phyloP scores from a whole-genome alignment of 2,797 vertebrate genomes.

The Xenopus petersii region DNA sequence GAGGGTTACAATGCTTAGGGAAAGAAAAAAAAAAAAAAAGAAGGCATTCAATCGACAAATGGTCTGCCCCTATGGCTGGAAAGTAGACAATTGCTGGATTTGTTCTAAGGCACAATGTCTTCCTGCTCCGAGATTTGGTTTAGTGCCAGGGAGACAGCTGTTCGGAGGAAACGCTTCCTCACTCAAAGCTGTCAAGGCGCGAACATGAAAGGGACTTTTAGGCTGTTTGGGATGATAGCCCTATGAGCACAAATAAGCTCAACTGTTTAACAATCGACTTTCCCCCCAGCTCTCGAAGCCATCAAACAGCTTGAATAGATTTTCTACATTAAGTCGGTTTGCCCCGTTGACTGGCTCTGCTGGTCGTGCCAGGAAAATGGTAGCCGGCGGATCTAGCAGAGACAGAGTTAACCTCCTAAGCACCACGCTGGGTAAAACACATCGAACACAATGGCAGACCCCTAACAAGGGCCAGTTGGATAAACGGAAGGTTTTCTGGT shows the following conservation, averaged over 20 bases:
- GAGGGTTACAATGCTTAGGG: slow-evolving; percentile 11
- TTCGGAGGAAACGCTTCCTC: slow-evolving; percentile 85
- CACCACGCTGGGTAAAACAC: background rate
- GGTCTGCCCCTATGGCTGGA: slow-evolving; percentile 41
- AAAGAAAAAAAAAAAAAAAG: background rate
- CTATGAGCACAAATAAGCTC: slow-evolving; percentile 15
- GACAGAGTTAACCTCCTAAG: background rate
- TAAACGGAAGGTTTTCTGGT: slow-evolving; percentile 15
- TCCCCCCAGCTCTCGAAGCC: background rate
- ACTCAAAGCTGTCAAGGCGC: slow-evolving; percentile 83
- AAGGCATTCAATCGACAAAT: slow-evolving; percentile 27
- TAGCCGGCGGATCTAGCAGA: background rate
- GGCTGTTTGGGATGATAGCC: slow-evolving; percentile 46
- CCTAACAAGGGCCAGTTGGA: slow-evolving; percentile 24
- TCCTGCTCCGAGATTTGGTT: slow-evolving; percentile 80
- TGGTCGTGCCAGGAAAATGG: background rate
- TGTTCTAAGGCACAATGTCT: slow-evolving; percentile 71
- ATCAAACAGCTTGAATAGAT: slow-evolving; percentile 9
- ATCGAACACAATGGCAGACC: background rate
- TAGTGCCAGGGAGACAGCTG: slow-evolving; percentile 96
- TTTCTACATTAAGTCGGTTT: slow-evolving; percentile 2
- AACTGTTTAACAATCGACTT: slow-evolving; percentile 16
- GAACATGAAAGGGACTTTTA: slow-evolving; percentile 80
- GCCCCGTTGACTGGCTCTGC: background rate
- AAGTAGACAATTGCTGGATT: slow-evolving; percentile 70